Percentiles rank a stretch among this genome's conserved stretches.
Conservation (phyloP, 2,888 invertebrate species). For the Lochmaea crataegi region DNA sequence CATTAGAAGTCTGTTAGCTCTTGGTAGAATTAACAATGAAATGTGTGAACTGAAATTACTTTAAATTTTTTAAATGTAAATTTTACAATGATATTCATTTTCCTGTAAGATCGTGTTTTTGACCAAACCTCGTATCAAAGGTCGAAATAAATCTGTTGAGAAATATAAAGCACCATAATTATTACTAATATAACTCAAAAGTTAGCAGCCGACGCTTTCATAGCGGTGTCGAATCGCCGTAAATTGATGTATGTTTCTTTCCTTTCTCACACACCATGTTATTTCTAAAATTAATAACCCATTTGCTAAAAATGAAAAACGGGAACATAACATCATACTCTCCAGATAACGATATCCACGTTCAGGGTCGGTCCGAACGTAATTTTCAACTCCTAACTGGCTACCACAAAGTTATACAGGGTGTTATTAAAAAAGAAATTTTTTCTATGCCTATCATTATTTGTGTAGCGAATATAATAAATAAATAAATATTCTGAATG, state of each 20-base stretch:
- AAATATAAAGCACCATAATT: neutral
- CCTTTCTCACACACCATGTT: slow-evolving; percentile 5
- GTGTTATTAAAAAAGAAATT: neutral
- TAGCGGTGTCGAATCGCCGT: neutral
- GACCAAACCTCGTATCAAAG: slow-evolving; percentile 1
- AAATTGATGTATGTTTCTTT: slow-evolving; percentile 26
- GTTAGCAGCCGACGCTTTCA: neutral
- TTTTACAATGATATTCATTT: too few species aligned
- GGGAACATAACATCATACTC: slow-evolving; percentile 22
- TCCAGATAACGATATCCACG: slow-evolving; percentile 22
- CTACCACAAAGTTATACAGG: neutral
- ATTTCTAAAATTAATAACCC: slow-evolving; percentile 30
- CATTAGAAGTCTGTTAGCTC: too few species aligned
- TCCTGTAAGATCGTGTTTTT: neutral
- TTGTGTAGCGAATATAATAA: too few species aligned
- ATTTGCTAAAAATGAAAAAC: slow-evolving; percentile 34
- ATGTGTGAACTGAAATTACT: neutral
- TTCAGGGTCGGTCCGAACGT: slow-evolving; percentile 14
- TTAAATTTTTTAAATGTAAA: neutral
- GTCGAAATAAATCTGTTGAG: neutral
- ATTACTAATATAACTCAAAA: slow-evolving; percentile 4
- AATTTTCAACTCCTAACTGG: neutral
- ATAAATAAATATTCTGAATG: too few species aligned
- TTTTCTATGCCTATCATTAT: too few species aligned
- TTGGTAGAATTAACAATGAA: too few species aligned